phyloP scores from a whole-genome alignment of 2,888 invertebrate species.

The Diarsia dahlii region DNA sequence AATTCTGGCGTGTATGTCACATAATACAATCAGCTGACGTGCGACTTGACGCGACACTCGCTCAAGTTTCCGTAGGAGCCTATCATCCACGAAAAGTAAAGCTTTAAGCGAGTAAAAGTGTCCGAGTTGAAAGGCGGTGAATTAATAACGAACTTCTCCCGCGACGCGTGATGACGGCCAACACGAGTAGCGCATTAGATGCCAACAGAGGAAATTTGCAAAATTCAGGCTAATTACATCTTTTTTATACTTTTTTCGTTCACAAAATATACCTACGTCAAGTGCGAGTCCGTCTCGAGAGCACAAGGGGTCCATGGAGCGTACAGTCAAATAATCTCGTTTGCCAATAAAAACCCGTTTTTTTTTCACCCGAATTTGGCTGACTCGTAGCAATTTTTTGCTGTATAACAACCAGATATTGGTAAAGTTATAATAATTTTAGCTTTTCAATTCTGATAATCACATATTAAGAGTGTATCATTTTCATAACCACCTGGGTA shows the following conservation, averaged over 20 bases:
- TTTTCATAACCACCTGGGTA: neutral
- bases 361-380: neutral
- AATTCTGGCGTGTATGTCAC: conserved; percentile 20
- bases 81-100: conserved; percentile 73
- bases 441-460: neutral
- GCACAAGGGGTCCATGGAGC: neutral
- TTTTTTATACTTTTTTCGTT: conserved; percentile 69
- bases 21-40: conserved; percentile 11
- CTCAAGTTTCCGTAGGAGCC: conserved; percentile 28
- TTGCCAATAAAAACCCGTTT: neutral
- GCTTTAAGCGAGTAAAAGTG: conserved; percentile 81
- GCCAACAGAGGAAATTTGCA: conserved; percentile 80
- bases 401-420: neutral
- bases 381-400: neutral
- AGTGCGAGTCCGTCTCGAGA: conserved; percentile 25
- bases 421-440: neutral
- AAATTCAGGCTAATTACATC: conserved; percentile 81
- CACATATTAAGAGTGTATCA: neutral
- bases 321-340: neutral
- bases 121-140: conserved; percentile 85
- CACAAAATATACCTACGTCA: conserved; percentile 54
- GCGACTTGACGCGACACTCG: conserved; percentile 24
- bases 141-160: conserved; percentile 89
- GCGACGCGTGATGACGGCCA: conserved; percentile 90
- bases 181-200: conserved; percentile 90